Evolutionary conservation across 2,113 vertebrate genomes (phyloP).

Genomic region (Daboia siamensis): DNA sequence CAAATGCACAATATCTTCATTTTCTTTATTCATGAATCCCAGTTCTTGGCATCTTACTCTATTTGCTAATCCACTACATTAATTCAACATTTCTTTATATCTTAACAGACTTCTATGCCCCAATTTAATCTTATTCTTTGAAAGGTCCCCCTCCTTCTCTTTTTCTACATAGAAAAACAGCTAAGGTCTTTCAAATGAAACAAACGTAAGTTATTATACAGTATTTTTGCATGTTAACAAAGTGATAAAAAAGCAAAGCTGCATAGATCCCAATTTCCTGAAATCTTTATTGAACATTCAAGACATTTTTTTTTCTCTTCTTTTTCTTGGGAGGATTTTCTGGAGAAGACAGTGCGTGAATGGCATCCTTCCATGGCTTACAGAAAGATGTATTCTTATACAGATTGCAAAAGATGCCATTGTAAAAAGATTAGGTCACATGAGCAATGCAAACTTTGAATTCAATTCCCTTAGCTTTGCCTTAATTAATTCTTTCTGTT

Average conservation of each 20-base stretch:
- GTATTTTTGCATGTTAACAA: slow-evolving; percentile 29
- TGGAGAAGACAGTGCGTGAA: slow-evolving; percentile 32
- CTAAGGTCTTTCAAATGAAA: slow-evolving; percentile 19
- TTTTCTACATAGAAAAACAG: slow-evolving; percentile 12
- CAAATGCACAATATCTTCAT: slow-evolving; percentile 23
- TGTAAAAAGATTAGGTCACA: slow-evolving; percentile 60
- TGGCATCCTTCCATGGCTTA: slow-evolving; percentile 26
- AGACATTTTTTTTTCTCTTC: slow-evolving; percentile 38
- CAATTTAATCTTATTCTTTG: slow-evolving; percentile 39
- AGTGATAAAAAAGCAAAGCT: slow-evolving; percentile 32
- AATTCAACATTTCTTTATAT: slow-evolving; percentile 35
- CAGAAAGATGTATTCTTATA: slow-evolving; percentile 33
- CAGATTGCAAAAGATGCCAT: slow-evolving; percentile 41
- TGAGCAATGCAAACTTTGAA: slow-evolving; percentile 55
- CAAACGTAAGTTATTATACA: slow-evolving; percentile 19
- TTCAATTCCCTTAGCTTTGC: slow-evolving; percentile 53
- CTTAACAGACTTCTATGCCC: slow-evolving; percentile 7
- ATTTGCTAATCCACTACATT: slow-evolving; percentile 30
- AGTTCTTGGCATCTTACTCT: background rate
- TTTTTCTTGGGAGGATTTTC: slow-evolving; percentile 48
- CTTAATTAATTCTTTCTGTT: slow-evolving; percentile 62
- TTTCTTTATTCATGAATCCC: slow-evolving; percentile 45
- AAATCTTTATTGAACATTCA: slow-evolving; percentile 48
- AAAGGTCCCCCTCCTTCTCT: slow-evolving; percentile 7
- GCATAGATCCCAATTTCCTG: slow-evolving; percentile 38